phyloP scores from a whole-genome alignment of 2,888 invertebrate genomes.

The Nebria salina region DNA sequence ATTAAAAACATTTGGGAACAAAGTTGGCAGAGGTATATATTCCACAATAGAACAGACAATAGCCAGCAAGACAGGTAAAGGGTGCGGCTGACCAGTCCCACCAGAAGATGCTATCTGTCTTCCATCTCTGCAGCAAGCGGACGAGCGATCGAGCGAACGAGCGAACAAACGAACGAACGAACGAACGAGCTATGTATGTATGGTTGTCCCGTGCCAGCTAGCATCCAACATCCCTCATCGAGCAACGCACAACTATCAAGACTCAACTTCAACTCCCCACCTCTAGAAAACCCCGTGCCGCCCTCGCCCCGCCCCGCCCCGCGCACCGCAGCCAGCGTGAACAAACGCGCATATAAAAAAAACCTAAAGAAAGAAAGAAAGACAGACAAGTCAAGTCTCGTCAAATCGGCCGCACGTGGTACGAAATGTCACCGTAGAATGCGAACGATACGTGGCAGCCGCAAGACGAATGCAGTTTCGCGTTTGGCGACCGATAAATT shows the following conservation, averaged over 20 bases:
- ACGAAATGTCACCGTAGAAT: constrained; percentile 54
- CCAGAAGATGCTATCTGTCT: constrained; percentile 56
- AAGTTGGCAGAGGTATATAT: constrained; percentile 46
- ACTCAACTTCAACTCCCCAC: not conserved
- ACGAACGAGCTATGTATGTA: not conserved
- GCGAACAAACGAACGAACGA: too few relatives aligned
- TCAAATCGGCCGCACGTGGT: constrained; percentile 54
- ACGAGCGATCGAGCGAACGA: too few relatives aligned
- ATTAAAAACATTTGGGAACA: too few relatives aligned
- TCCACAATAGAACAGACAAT: constrained; percentile 13
- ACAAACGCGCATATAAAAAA: constrained; percentile 56
- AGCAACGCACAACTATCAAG: constrained; percentile 26
- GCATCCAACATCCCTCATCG: constrained; percentile 55
- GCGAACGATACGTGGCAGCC: not conserved
- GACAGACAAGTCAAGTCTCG: constrained; percentile 53
- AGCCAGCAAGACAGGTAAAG: constrained; percentile 51
- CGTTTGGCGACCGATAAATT: constrained; percentile 15
- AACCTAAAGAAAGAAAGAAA: constrained; percentile 51
- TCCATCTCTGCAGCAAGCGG: constrained; percentile 49
- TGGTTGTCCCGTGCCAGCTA: constrained; percentile 49
- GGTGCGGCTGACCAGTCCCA: constrained; percentile 58
- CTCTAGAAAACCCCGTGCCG: not conserved
- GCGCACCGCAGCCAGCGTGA: constrained; percentile 48
- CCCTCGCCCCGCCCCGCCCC: constrained; percentile 41
- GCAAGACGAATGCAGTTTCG: not conserved